phyloP scores from a whole-genome alignment of 1,140 invertebrate genomes.

The Rhagoletis pomonella region DNA sequence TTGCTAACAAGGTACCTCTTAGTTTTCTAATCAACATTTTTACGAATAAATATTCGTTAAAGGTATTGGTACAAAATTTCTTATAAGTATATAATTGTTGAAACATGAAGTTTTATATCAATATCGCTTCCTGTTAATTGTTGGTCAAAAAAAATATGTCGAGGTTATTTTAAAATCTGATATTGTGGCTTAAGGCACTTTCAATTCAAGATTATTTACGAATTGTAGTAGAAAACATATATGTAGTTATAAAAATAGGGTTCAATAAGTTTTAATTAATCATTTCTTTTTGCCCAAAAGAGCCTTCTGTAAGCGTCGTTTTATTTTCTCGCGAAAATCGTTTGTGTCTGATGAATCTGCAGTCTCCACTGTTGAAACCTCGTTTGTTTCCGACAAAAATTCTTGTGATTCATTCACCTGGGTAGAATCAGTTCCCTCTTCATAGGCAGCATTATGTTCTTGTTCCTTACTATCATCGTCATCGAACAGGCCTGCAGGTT shows the following conservation, averaged over 20 bases:
- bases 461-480: slow-evolving; percentile 18
- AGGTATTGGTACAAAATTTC: neutral
- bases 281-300: slow-evolving; percentile 70
- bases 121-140: too few relatives aligned
- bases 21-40: too few relatives aligned
- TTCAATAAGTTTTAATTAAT: slow-evolving; percentile 35
- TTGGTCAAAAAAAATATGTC: too few relatives aligned
- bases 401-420: neutral
- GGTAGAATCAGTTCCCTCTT: neutral
- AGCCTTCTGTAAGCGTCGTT: slow-evolving; percentile 67
- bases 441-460: slow-evolving; percentile 52
- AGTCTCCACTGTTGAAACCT: neutral
- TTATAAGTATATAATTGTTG: neutral
- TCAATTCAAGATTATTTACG: too few relatives aligned
- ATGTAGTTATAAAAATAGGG: neutral
- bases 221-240: too few relatives aligned
- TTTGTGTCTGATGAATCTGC: slow-evolving; percentile 57
- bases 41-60: neutral
- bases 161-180: neutral
- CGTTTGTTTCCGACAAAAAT: neutral
- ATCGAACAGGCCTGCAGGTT: slow-evolving; percentile 59
- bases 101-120: too few relatives aligned
- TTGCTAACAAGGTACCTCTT: too few relatives aligned
- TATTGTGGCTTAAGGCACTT: neutral
- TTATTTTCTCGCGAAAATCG: slow-evolving; percentile 72